Conservation (phyloP, 1,140 invertebrate genomes). For the Dendroctonus valens region DNA sequence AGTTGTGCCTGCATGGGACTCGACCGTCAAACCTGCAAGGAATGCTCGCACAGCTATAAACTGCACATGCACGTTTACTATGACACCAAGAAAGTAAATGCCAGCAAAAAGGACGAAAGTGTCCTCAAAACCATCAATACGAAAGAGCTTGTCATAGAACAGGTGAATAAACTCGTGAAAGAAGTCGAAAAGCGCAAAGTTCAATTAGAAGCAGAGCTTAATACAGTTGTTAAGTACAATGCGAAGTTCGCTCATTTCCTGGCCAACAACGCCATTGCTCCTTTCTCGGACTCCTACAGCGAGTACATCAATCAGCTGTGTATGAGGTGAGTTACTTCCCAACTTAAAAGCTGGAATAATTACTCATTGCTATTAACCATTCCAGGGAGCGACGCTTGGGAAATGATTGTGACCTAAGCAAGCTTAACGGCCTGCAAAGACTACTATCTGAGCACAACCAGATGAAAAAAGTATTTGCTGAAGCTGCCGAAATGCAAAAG, state of each 20-base stretch:
- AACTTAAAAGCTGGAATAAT: neutral
- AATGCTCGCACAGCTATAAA: slow-evolving; percentile 38
- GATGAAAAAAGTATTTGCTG: slow-evolving; percentile 38
- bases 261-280: slow-evolving; percentile 39
- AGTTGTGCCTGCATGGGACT: slow-evolving; percentile 42
- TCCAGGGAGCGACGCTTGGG: slow-evolving; percentile 40
- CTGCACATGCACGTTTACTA: slow-evolving; percentile 45
- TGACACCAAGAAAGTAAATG: slow-evolving; percentile 34
- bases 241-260: slow-evolving; percentile 42
- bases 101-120: slow-evolving; percentile 29
- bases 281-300: slow-evolving; percentile 41
- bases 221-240: slow-evolving; percentile 35
- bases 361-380: neutral
- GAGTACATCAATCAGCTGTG: slow-evolving; percentile 41
- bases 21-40: slow-evolving; percentile 34
- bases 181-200: slow-evolving; percentile 28
- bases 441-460: slow-evolving; percentile 39
- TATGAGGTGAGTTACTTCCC: slow-evolving; percentile 30
- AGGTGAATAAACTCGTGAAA: slow-evolving; percentile 30
- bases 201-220: slow-evolving; percentile 33
- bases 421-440: slow-evolving; percentile 33
- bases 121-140: slow-evolving; percentile 34
- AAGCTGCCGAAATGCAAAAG: slow-evolving; percentile 26
- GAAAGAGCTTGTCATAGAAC: slow-evolving; percentile 28
- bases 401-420: slow-evolving; percentile 20